phyloP scores from a whole-genome alignment of 2,888 invertebrate genomes.

The Diarsia rubi region DNA sequence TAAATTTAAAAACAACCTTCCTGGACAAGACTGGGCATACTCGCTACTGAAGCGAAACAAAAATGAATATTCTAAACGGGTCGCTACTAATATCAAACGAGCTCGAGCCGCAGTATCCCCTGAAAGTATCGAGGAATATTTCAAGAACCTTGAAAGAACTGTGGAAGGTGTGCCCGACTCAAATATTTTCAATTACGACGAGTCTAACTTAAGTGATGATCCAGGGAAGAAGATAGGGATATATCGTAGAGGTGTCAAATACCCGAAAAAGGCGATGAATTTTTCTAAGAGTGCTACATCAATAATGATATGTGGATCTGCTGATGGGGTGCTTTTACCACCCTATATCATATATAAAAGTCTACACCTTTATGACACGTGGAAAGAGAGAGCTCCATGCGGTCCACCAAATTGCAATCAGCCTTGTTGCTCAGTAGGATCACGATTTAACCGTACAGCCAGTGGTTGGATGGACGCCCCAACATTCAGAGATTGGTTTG shows the following conservation, averaged over 20 bases:
- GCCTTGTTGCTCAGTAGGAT: neutral
- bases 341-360: neutral
- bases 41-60: neutral
- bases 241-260: too few species aligned
- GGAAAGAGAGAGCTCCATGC: constrained; percentile 1
- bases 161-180: too few species aligned
- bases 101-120: neutral
- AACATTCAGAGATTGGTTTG: constrained; percentile 1
- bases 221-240: too few species aligned
- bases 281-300: too few species aligned
- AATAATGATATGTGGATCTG: too few species aligned
- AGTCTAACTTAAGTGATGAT: neutral
- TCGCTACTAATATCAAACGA: neutral
- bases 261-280: too few species aligned
- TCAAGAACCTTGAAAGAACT: neutral
- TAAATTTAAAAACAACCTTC: neutral
- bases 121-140: neutral
- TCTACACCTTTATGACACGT: neutral
- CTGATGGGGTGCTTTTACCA: too few species aligned
- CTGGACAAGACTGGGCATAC: constrained; percentile 4
- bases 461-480: neutral
- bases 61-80: neutral
- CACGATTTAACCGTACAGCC: neutral
- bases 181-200: too few species aligned
- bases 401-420: neutral